Base-by-base conservation (phyloP, 2,113 vertebrate genomes). In the Vidua macroura region DNA sequence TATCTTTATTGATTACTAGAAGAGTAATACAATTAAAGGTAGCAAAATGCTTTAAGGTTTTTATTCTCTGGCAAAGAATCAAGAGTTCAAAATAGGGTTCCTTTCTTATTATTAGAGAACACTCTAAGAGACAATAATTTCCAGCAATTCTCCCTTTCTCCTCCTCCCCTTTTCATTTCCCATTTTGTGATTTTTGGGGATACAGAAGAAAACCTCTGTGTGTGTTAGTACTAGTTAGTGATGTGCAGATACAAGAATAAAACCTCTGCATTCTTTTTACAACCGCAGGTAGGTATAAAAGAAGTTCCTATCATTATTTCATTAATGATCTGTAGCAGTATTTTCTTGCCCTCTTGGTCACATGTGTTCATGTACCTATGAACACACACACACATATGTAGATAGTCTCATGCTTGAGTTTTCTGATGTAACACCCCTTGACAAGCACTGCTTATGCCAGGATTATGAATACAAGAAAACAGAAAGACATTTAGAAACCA, bases 1-100 rank as follows among this genome's bases (percentile, higher is more conserved):
- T 92, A 76, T 96, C 86, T 95, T 95, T 96, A 96, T 93, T 68
- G 96, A 96, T 93, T 95, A 94, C 88, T 84, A 87, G 66, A 92
- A 90, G 62, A 79, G 91, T 92, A 94, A 96, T 93, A 90, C 85
- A 92, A 96, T 96, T 96, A 96, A 94, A 90, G 70, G 88, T 66
- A 95, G 76, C 35, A 95, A 92, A 92, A 91, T 53, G 41, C 39
- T 88, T 86, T 79, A 83, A 78, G 68, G 14, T 48, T 90, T 90
- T 83, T 93, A 41, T 97, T 88, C 77, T 56, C 76, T 92, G 48
- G 44, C 48, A 64, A 49, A 74, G 37, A 89, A 85, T 74, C 51
- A 77, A 43, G 81, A 91, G 52, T 86, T 90, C 92, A 72, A 96
- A 93, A 72, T 33, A 49, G 14, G 46, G 73, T 4, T 90, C 24